Base-by-base conservation (phyloP, 2,797 vertebrate genomes). In the Lutjanus argentimaculatus region DNA sequence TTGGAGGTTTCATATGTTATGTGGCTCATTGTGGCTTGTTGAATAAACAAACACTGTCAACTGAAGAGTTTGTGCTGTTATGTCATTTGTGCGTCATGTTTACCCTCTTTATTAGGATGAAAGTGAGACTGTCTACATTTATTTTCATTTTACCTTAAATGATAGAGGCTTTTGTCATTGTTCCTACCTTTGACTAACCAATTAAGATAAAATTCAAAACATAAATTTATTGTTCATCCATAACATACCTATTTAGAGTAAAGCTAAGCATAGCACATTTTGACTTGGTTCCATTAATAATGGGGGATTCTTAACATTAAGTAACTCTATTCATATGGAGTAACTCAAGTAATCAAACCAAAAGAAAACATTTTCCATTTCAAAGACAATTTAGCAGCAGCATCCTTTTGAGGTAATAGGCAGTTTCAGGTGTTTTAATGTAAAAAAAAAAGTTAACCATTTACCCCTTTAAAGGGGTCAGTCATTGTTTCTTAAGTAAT, bases 31-130 rank as follows among this genome's bases (percentile, higher is more conserved):
- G 63, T 70, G 51, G 14, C 11, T 64, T 67, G n/a, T 21, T 48
- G 19, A 89, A 89, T 85, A 79, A 89, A 84, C 4, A 58, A 49
- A 63, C 8, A 61, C 11, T 14, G 11, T 0, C 8, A 59, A 1
- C 3, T 73, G 16, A 61, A 80, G 16, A 58, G 19, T 0, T 25
- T 58, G 10, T 5, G 6, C 46, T 25, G 14, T 72, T 5, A 15
- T 36, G 5, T 70, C 6, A 46, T n/a, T 12, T 70, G 12, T 21
- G 14, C 21, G 19, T 56, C 13, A 16, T 40, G 12, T 6, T 42
- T 11, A 11, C 10, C 6, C 16, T 42, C 16, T 12, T 17, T 40
- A 19, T n/a, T 9, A 42, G 17, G 36, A 42, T 6, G 36, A 61
- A 61, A 59, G 2, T 12, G 22, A 30, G 14, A 57, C 15, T 30